These are phyloP conservation scores for Marisa cornuarietis DNA, from an alignment of 1,140 invertebrate genomes.

Conservation along the genomic window DNA sequence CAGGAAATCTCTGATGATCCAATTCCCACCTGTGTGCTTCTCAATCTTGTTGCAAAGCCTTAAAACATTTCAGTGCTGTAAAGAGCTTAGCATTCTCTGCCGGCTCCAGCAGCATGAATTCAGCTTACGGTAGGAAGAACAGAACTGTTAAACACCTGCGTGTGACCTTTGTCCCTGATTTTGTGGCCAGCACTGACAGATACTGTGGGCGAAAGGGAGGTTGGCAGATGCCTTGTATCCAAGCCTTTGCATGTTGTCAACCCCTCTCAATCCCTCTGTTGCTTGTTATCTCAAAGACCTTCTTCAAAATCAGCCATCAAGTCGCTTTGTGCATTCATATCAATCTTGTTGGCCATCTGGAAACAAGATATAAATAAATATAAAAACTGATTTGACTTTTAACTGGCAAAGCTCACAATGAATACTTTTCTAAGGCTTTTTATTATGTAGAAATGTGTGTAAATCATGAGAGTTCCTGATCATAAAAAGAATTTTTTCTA, in stretches of 20 bases:
- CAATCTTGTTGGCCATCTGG: constrained; percentile 93
- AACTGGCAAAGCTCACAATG: not conserved
- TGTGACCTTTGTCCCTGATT: not conserved
- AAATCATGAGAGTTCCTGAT: not conserved
- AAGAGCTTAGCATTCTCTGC: not conserved
- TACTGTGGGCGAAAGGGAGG: not conserved
- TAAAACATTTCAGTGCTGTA: not conserved
- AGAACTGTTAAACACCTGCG: not conserved
- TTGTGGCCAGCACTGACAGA: not conserved
- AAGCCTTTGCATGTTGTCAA: not conserved
- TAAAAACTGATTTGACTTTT: not conserved
- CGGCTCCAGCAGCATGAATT: not conserved
- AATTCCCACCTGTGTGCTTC: too few relatives aligned
- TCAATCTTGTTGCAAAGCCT: not conserved
- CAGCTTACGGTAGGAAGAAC: not conserved
- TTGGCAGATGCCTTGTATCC: not conserved
- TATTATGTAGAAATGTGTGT: not conserved
- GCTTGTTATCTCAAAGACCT: not conserved
- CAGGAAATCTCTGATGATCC: not conserved
- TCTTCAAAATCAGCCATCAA: constrained; percentile 96
- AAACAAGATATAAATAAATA: not conserved
- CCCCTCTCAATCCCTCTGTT: not conserved
- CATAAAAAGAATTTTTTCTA: too few relatives aligned
- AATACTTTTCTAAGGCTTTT: not conserved
- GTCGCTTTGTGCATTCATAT: constrained; percentile 98